Base-by-base conservation (phyloP, 2,888 invertebrate genomes). In the Bellardia bayeri region DNA sequence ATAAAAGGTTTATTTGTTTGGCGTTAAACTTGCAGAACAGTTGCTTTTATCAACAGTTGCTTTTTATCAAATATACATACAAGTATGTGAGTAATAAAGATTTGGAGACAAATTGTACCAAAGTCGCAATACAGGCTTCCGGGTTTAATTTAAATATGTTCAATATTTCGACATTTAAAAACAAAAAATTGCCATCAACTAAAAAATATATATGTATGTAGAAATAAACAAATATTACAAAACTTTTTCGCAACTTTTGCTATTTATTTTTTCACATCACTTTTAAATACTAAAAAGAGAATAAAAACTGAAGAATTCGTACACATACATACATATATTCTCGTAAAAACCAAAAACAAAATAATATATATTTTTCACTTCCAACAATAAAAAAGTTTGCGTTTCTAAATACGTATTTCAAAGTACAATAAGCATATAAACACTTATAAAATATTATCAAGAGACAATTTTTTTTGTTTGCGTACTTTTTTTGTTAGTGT, bases 381-480 rank as follows among this genome's bases (percentile, higher is more conserved):
- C 37, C 2, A 84, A 72, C 72, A 79, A 71, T 80, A 85, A 80
- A 79, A 82, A 87, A 87, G 61, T 87, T 87, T 72, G 8, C 64
- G 23, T 78, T 84, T 83, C 66, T 76, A 71, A 87, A 80, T 71
- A 66, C 61, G 58, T 66, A 74, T 83, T 80, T 80, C 33, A 71
- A 61, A 79, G 75, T 49, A 80, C 76, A 86, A 87, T 78, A 63
- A 87, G 63, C 87, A 87, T 68, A 87, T 84, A 84, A 84, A 83
- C 75, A 81, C 84, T 84, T 87, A 30, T 72, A 78, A 87, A 84
- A 80, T 78, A 84, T 84, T 84, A 63, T 81, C 84, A 68, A 14
- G 80, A 56, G 81, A 84, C 76, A 54, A 72, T 86, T 75, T 80
- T 71, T 51, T 82, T 71, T 54, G 76, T 51, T 80, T 49, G 51